These are phyloP conservation scores for Pipistrellus pipistrellus DNA, from an alignment of 2,797 vertebrate genomes.

Conservation along the genomic window DNA sequence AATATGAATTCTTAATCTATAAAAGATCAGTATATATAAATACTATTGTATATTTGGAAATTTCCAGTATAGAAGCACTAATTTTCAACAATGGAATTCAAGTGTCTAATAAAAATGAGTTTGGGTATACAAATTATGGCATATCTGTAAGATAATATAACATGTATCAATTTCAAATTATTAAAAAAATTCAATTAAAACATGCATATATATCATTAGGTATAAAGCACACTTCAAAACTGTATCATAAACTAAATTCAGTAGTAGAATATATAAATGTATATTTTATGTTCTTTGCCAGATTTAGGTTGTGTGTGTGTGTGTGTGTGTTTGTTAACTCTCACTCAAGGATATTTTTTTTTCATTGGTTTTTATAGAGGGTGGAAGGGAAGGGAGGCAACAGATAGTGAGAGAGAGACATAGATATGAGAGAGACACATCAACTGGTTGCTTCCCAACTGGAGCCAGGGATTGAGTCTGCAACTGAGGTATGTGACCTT, in stretches of 20 bases:
- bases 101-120: neutral
- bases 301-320: neutral
- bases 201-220: neutral
- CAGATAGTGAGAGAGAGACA: no score
- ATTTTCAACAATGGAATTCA: neutral
- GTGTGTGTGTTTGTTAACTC: no score
- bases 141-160: neutral
- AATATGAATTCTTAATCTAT: neutral
- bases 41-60: neutral
- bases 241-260: neutral
- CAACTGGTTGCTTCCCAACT: no score
- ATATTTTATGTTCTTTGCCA: neutral
- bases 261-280: neutral
- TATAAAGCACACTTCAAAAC: neutral
- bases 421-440: no score
- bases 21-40: neutral
- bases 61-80: neutral
- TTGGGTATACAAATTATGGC: neutral
- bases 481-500: no score
- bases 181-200: neutral
- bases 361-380: no score
- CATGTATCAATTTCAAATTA: neutral
- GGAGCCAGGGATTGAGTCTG: no score
- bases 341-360: no score
- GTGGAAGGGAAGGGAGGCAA: no score